Evolutionary conservation across 2,888 invertebrate genomes (phyloP), one percentile per base, ranked within the genome.

Genomic region (Dolichomitus sp.): DNA sequence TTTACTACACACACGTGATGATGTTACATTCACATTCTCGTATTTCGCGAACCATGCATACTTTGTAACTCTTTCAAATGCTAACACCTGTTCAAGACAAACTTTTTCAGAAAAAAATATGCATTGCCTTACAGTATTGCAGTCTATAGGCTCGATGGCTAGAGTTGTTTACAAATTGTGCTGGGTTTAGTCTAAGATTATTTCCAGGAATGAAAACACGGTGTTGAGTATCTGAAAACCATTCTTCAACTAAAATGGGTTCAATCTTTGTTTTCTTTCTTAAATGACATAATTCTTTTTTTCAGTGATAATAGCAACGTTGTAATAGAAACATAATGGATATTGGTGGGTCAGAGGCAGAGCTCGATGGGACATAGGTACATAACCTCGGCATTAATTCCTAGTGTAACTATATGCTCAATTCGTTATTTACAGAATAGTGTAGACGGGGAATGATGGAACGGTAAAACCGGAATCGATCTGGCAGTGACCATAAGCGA

Each of bases 401-500:
- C 37, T 4, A n/a, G 59, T 37, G 17, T 5, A 11, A 11, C 37
- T 17, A 59, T 59, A 19, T 19, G 40, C 6, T 5, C 61, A 37
- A 61, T 40, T 37, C 37, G 61, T 37, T 37, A 65, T 65, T 65
- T 45, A 27, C 23, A 42, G 65, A 45, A 40, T 37, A 37, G 33
- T 30, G 59, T 33, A 9, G 30, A 23, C 19, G 42, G 11, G 42
- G 19, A 63, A 45, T 45, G 42, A 42, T 27, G 23, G 12, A 72
- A 77, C 76, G 61, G 40, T 74, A 42, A 48, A 57, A 70, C 30
- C 54, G 63, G 59, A 76, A 76, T 63, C 69, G 68, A 63, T 61
- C 30, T 59, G 57, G 72, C 61, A 37, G 61, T 45, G 65, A 65
- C 45, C 42, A 37, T 37, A 42, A 40, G 63, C 40, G 63, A 63